phyloP scores from a whole-genome alignment of 2,888 invertebrate genomes.

The Malachius bipustulatus region DNA sequence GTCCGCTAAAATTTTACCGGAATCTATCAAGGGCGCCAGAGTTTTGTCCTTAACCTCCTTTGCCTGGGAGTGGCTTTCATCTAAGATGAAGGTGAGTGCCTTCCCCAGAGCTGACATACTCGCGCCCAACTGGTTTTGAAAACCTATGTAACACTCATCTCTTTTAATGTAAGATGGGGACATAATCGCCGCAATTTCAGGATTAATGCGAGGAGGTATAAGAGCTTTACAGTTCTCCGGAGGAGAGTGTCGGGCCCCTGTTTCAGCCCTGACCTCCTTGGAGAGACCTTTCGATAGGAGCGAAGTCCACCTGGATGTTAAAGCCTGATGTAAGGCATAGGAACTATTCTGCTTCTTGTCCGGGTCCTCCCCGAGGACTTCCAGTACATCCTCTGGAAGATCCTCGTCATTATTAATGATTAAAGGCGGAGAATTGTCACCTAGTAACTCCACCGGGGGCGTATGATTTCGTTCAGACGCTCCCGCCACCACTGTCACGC shows the following conservation, averaged over 20 bases:
- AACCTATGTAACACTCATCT: constrained; percentile 5
- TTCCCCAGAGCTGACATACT: constrained; percentile 10
- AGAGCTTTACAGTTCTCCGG: not conserved
- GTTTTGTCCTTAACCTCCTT: constrained; percentile 11
- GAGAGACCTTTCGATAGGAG: not conserved
- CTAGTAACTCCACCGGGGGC: too few species aligned
- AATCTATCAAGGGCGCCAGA: constrained; percentile 7
- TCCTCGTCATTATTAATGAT: too few species aligned
- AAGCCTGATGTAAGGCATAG: not conserved
- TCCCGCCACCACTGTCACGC: too few species aligned
- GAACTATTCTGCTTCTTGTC: too few species aligned
- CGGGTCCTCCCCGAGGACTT: too few species aligned
- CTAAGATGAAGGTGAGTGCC: constrained; percentile 8
- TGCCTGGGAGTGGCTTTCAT: too few species aligned
- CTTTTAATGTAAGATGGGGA: not conserved
- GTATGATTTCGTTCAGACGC: too few species aligned
- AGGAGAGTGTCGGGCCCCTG: not conserved
- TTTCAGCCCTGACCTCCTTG: not conserved
- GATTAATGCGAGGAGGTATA: not conserved
- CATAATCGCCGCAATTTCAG: not conserved
- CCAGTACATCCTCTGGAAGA: too few species aligned
- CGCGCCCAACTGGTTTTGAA: constrained; percentile 10
- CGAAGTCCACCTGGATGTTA: too few species aligned
- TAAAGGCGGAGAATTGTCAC: too few species aligned
- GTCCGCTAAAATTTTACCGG: constrained; percentile 9